Percentiles rank a stretch among this genome's conserved stretches.
Evolutionary conservation across 2,113 vertebrate species (phyloP).

Genomic region (Planiliza haematocheilus): DNA sequence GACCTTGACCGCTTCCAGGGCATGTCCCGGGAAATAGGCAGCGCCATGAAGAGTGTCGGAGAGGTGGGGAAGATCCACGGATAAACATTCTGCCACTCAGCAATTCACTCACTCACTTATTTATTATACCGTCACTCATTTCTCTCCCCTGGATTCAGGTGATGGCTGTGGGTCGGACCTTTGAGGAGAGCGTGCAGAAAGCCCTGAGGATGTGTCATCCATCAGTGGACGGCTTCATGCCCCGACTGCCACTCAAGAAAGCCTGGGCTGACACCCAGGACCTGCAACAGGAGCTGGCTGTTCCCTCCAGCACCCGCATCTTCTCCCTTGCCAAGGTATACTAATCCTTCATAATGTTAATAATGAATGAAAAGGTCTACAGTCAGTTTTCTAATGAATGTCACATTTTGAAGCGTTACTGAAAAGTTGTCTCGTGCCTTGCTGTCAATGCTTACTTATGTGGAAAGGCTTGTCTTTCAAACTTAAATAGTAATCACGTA

Average conservation of each 20-base stretch:
- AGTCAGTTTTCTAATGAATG: slow-evolving; percentile 47
- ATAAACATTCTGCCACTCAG: background rate
- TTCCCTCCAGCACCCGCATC: slow-evolving; percentile 91
- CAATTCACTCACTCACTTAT: background rate
- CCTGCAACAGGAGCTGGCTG: slow-evolving; percentile 87
- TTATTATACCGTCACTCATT: background rate
- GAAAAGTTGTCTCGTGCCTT: background rate
- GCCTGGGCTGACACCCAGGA: slow-evolving; percentile 85
- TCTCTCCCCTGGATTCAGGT: slow-evolving; percentile 82
- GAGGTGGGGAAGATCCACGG: slow-evolving; percentile 83
- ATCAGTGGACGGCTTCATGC: slow-evolving; percentile 90
- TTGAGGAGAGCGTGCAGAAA: slow-evolving; percentile 97
- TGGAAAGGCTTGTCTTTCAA: slow-evolving; percentile 5
- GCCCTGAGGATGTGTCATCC: slow-evolving; percentile 96
- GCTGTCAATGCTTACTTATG: slow-evolving; percentile 33
- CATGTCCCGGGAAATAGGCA: slow-evolving; percentile 89
- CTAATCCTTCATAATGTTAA: slow-evolving; percentile 42
- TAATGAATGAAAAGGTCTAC: slow-evolving; percentile 44
- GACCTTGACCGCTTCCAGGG: slow-evolving; percentile 95
- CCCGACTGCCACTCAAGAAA: slow-evolving; percentile 91
- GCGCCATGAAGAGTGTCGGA: slow-evolving; percentile 97
- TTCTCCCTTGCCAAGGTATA: slow-evolving; percentile 94
- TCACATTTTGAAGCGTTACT: slow-evolving; percentile 37
- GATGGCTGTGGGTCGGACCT: slow-evolving; percentile 95
- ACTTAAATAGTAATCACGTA: background rate